Evolutionary conservation across 1,140 invertebrate species (phyloP).

Genomic region (Laupala kohalensis): DNA sequence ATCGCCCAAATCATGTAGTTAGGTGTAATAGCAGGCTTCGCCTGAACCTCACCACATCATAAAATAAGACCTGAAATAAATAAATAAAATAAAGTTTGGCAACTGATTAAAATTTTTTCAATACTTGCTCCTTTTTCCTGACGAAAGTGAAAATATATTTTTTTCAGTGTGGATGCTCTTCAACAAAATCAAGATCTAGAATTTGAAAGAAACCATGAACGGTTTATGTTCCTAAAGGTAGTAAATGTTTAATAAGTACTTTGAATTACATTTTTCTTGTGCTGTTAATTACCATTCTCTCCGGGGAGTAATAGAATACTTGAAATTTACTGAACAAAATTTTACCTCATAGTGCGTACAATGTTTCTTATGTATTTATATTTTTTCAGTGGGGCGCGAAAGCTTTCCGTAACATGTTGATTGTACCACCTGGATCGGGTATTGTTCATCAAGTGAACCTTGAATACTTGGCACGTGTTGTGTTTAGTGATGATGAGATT

Average conservation of each 20-base stretch:
- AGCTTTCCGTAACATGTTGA: constrained; percentile 90
- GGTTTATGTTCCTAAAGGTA: constrained; percentile 90
- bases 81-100: too few species aligned
- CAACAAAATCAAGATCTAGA: constrained; percentile 91
- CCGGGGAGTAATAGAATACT: not conserved
- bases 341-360: not conserved
- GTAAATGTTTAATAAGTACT: not conserved
- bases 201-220: constrained; percentile 90
- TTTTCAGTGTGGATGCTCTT: constrained; percentile 65
- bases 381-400: constrained; percentile 79
- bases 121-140: too few species aligned
- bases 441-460: constrained; percentile 98
- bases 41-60: too few species aligned
- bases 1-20: too few species aligned
- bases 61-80: too few species aligned
- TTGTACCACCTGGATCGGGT: constrained; percentile 94
- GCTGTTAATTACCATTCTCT: not conserved
- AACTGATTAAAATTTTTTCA: too few species aligned
- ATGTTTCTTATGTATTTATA: not conserved
- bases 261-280: not conserved
- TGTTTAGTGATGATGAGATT: constrained; percentile 57
- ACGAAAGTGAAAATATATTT: too few species aligned
- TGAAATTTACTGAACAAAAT: not conserved
- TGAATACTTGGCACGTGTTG: constrained; percentile 90
- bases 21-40: too few species aligned